phyloP scores from a whole-genome alignment of 2,888 invertebrate genomes.

The Halocaridina rubra region DNA sequence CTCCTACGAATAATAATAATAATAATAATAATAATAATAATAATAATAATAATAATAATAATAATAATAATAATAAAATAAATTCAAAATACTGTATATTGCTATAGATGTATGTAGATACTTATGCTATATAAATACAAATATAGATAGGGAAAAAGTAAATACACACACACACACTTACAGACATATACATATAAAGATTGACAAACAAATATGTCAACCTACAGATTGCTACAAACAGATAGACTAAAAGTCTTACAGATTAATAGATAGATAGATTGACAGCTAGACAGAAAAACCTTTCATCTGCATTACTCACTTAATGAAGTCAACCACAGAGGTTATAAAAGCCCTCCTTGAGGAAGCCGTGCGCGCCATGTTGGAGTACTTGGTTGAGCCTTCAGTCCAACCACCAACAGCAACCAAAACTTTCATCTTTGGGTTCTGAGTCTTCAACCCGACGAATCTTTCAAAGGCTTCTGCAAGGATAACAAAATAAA shows the following conservation, averaged over 20 bases:
- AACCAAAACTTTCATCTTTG: constrained; percentile 75
- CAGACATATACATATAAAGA: background rate
- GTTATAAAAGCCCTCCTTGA: constrained; percentile 72
- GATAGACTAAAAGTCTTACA: too few species aligned
- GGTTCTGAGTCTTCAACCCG: constrained; percentile 65
- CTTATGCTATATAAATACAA: constrained; percentile 3
- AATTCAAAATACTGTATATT: background rate
- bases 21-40: too few species aligned
- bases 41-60: too few species aligned
- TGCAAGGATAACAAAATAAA: too few species aligned
- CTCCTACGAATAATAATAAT: too few species aligned
- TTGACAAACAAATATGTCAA: background rate
- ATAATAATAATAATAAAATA: background rate
- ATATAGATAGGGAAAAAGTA: background rate
- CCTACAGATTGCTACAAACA: too few species aligned
- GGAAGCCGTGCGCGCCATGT: constrained; percentile 69
- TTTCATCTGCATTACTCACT: constrained; percentile 12
- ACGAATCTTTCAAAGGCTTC: constrained; percentile 60
- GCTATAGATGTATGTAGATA: background rate
- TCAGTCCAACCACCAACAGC: constrained; percentile 75
- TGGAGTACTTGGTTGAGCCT: constrained; percentile 69
- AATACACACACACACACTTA: background rate
- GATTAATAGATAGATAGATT: too few species aligned
- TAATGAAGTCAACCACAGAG: constrained; percentile 78
- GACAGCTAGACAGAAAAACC: too few species aligned